Evolutionary conservation across 2,888 invertebrate species (phyloP).

Genomic region (Dasypolia templi): DNA sequence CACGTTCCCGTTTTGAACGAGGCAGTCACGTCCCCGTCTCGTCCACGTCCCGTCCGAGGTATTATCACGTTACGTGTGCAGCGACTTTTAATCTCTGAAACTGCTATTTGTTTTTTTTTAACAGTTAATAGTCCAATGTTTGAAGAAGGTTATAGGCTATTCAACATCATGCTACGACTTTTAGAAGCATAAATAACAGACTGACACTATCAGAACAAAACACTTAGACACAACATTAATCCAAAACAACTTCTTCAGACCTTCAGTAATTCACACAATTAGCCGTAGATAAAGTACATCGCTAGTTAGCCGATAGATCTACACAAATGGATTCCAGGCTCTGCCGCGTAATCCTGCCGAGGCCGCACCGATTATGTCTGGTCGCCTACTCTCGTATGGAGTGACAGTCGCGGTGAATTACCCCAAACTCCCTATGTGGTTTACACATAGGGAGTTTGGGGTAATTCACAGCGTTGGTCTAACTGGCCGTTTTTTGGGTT

Average conservation of each 20-base stretch:
- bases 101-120: too few relatives aligned
- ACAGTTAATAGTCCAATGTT: too few relatives aligned
- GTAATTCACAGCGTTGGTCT: too few relatives aligned
- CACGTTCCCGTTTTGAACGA: too few relatives aligned
- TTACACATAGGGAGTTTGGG: too few relatives aligned
- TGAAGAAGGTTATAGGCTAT: too few relatives aligned
- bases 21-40: too few relatives aligned
- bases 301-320: constrained; percentile 52
- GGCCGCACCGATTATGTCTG: constrained; percentile 45
- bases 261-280: constrained; percentile 47
- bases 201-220: neutral
- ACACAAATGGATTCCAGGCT: constrained; percentile 58
- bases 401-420: constrained; percentile 42
- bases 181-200: neutral
- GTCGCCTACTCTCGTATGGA: constrained; percentile 30
- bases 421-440: constrained; percentile 28
- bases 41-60: too few relatives aligned
- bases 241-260: neutral
- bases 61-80: too few relatives aligned
- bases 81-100: too few relatives aligned
- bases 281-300: constrained; percentile 39
- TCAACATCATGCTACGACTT: too few relatives aligned
- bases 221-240: neutral
- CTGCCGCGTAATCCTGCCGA: constrained; percentile 54
- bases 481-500: constrained; percentile 33